Conservation (phyloP, 1,140 invertebrate species). For the fruit fly (Drosophila melanogaster) region Release_6_plus_ISO1_MT NT_033779.5:931001-931500, state of each 20-base stretch:
- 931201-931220: slow-evolving; percentile 77
- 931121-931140: slow-evolving; percentile 8
- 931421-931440: background rate
- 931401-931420: slow-evolving; percentile 1
- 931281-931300: slow-evolving; percentile 65
- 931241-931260: background rate
- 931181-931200: slow-evolving; percentile 82
- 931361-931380: slow-evolving; percentile 47
- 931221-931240: slow-evolving; percentile 26
- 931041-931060: slow-evolving; percentile 46
- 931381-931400: slow-evolving; percentile 38
- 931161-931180: slow-evolving; percentile 80
- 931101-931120: slow-evolving; percentile 63
- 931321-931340: slow-evolving; percentile 83
- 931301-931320: slow-evolving; percentile 80
- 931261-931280: background rate
- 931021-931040: slow-evolving; percentile 64
- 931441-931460: slow-evolving; percentile 74
- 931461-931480: slow-evolving; percentile 81
- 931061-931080: slow-evolving; percentile 64
- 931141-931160: slow-evolving; percentile 42
- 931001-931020: slow-evolving; percentile 55
- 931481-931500: slow-evolving; percentile 71
- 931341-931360: slow-evolving; percentile 57
- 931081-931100: slow-evolving; percentile 5